Evolutionary conservation across 2,888 invertebrate genomes (phyloP), one percentile per base, ranked within the genome.

Genomic region (Tubulanus polymorphus): DNA sequence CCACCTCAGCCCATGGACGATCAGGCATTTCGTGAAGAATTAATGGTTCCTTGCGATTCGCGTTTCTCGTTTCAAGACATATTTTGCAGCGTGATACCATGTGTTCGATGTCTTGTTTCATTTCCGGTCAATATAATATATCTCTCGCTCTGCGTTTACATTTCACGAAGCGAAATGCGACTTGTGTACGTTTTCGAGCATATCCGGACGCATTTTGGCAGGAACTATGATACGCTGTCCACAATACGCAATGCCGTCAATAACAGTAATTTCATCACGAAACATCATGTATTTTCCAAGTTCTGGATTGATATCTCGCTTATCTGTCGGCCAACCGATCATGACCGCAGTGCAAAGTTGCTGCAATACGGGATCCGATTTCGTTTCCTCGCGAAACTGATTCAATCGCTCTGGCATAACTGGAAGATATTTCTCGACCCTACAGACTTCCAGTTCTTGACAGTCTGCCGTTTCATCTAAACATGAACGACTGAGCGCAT

Each of bases 1-100:
- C 62, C 1, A 64, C 30, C 48, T 60, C 60, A 18, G 47, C 18
- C 64, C 61, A 64, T 23, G 63, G 56, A 32, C 56, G 5, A 8
- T 48, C 23, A 23, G 41, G 41, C 23, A 41, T 23, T 8, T 18
- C 20, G 41, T 59, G 60, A 8, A 55, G 48, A n/a, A 55, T 48
- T 48, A 60, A 5, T 18, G 57, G 57, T 37, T 60, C 58, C 30
- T 23, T 3, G 23, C 45, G 46, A 15, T 60, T 20, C 46, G 10
- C n/a, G 10, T n/a, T 10, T 32, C n/a, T 10, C 35, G n/a, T 12
- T n/a, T 32, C 35, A n/a, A n/a, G 10, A 32, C 35, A 32, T 32
- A 32, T 32, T 32, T n/a, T n/a, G n/a, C 5, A 41, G 23, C 41
- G 18, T 20, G 41, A 41, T 20, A 41, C 15, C 18, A 8, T 41